Evolutionary conservation across 1,140 invertebrate genomes (phyloP).

Genomic region (Trichomalopsis sarcophagae): DNA sequence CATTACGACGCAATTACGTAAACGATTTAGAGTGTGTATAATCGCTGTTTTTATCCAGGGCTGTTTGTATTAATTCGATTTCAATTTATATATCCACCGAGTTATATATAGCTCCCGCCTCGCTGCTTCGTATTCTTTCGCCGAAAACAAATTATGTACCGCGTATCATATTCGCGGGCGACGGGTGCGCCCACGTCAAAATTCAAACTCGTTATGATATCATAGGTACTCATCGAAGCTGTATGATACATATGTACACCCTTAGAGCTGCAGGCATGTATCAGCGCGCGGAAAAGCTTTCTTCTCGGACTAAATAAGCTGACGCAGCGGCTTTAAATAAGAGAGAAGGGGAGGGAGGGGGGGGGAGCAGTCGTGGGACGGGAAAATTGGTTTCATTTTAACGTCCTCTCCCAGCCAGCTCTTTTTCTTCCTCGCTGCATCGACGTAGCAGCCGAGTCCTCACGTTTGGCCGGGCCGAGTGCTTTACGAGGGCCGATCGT

Average conservation of each 20-base stretch:
- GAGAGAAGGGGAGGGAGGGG: neutral
- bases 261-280: neutral
- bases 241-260: neutral
- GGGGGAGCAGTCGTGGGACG: neutral
- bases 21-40: conserved; percentile 24
- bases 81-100: neutral
- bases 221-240: no score
- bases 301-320: conserved; percentile 15
- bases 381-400: conserved; percentile 43
- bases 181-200: no score
- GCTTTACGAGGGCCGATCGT: conserved; percentile 27
- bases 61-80: conserved; percentile 14
- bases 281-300: neutral
- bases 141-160: neutral
- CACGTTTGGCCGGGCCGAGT: conserved; percentile 22
- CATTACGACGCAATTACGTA: conserved; percentile 44
- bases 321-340: conserved; percentile 26
- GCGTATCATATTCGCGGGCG: neutral
- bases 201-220: neutral
- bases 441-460: conserved; percentile 9
- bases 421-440: neutral
- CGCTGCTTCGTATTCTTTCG: neutral
- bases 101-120: neutral
- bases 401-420: neutral
- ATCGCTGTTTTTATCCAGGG: conserved; percentile 13